These are phyloP conservation scores for Ceriagrion tenellum DNA, from an alignment of 2,888 invertebrate species.

Conservation along the genomic window DNA sequence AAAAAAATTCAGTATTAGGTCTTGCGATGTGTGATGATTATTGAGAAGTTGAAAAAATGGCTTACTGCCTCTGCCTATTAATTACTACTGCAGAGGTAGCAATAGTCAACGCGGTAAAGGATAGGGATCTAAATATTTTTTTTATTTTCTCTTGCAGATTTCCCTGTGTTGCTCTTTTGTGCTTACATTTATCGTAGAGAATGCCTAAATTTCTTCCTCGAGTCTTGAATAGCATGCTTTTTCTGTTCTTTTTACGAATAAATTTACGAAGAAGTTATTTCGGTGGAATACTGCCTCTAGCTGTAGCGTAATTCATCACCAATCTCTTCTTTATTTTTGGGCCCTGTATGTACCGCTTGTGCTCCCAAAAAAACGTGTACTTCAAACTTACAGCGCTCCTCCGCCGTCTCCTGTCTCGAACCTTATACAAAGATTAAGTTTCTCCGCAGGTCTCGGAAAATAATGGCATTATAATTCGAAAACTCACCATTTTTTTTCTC, in stretches of 20 bases:
- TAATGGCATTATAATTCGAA: conserved; percentile 59
- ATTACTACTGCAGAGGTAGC: too few relatives aligned
- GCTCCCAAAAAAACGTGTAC: neutral
- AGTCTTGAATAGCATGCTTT: neutral
- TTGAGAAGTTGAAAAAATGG: too few relatives aligned
- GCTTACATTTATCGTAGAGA: neutral
- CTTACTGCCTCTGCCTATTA: too few relatives aligned
- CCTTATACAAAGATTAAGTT: conserved; percentile 25
- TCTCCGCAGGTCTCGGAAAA: conserved; percentile 18
- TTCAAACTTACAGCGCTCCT: neutral
- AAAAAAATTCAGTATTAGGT: too few relatives aligned
- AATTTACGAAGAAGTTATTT: neutral
- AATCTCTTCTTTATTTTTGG: neutral
- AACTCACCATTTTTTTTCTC: neutral
- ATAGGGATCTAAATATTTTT: too few relatives aligned
- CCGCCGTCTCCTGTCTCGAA: neutral
- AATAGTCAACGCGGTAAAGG: too few relatives aligned
- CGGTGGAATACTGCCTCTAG: neutral
- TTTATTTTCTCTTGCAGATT: too few relatives aligned
- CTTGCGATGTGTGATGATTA: too few relatives aligned
- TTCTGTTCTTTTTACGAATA: neutral
- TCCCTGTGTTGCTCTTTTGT: too few relatives aligned
- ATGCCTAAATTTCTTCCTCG: neutral
- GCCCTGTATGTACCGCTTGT: neutral
- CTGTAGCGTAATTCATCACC: neutral